Evolutionary conservation across 2,797 vertebrate genomes (phyloP), one percentile per base, ranked within the genome.

Genomic region (Apodemus agrarius): DNA sequence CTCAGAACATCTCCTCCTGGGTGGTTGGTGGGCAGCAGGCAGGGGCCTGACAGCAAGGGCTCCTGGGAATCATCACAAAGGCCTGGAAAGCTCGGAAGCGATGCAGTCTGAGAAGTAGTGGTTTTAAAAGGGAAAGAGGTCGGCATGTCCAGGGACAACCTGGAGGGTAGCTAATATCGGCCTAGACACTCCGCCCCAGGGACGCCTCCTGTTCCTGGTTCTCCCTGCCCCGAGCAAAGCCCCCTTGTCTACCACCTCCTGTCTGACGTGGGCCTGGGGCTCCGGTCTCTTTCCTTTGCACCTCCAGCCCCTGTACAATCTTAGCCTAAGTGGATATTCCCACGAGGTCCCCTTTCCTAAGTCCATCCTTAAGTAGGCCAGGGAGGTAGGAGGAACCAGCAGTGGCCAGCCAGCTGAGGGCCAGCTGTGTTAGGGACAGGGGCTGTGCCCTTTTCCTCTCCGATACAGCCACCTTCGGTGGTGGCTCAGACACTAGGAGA

Each of bases 401-500:
- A 1, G 40, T 3, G 11, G n/a, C 78, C 59, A 78, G 54, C 46
- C 26, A 80, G 59, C 75, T 31, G 72, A 57, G 85, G 37, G 16
- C 43, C 26, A 12, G 63, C 37, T 88, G 34, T 84, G 34, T 65
- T 88, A 81, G 65, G 90, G 16, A 22, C 24, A 31, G n/a, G 37
- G 29, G 61, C 43, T 40, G 49, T 83, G 79, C 10, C 63, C 24
- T 19, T 67, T 94, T 78, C 13, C 26, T 59, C 65, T 85, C 80
- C 80, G 78, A 74, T n/a, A 43, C 86, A 54, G 34, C 34, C 69
- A 67, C 75, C 72, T n/a, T 63, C 63, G 63, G 65, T 69, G 63
- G 65, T 91, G 86, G 79, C 49, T 89, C 43, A 91, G 80, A 86
- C 22, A 31, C 80, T 40, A 49, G 80, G 91, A 90, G 40, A 92